Evolutionary conservation across 2,113 vertebrate genomes (phyloP), one percentile per base, ranked within the genome.

Genomic region (Poeciliopsis turrubarensis): DNA sequence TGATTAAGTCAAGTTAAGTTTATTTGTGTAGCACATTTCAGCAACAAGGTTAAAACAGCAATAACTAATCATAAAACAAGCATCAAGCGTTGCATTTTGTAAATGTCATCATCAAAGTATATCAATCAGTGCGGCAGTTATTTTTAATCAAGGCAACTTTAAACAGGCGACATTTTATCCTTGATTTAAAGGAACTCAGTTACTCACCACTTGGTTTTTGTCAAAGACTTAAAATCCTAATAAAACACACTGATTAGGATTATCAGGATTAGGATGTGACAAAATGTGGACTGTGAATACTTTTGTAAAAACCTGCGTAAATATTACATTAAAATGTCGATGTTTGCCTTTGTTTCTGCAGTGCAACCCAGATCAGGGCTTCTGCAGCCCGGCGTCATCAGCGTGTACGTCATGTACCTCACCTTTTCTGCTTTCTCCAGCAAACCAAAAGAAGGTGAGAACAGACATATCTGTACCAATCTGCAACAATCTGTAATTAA

Each of bases 321-420:
- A 31, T 4, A 44, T 19, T 47, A 11, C 4, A 30, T 51, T 31
- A n/a, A 12, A n/a, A 32, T 19, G 15, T 67, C 26, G 27, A 14
- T 41, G 4, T 39, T 34, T 25, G 26, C 60, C 17, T 80, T 75
- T 87, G 85, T 29, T 84, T 62, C 30, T 81, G 70, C 81, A 99
- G 98, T 96, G 70, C 95, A 98, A 77, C 97, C 97, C 0, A 95
- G 95, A 79, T 99, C 98, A 7, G 97, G 97, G 78, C 95, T 99
- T 67, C 87, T 99, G 83, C 98, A 99, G 85, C 96, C 98, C 0
- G 97, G 95, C 11, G 91, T 99, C 87, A 99, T 99, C 91, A 98
- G 96, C 83, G 96, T 98, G 85, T 99, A 99, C 0, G 98, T 98
- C 80, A 98, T 98, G 84, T 99, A 99, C 84, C 97, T 99, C 85